A percentile compares a stretch with the other conserved stretches of the same genome.
phyloP scores from a whole-genome alignment of 2,888 invertebrate genomes.

The Parascotia fuliginaria region DNA sequence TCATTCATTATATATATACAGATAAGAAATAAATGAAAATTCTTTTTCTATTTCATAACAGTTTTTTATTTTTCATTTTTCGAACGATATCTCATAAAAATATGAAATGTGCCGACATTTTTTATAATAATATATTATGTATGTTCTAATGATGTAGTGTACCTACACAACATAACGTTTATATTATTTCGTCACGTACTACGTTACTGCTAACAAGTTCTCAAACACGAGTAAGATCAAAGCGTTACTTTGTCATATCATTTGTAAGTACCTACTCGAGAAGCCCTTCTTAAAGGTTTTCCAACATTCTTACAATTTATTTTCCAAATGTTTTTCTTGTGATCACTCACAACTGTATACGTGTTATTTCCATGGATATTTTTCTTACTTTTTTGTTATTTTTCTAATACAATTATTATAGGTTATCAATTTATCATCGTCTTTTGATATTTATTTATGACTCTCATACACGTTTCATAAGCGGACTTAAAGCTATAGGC shows the following conservation, averaged over 20 bases:
- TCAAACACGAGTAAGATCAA: conserved; percentile 33
- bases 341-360: conserved; percentile 7
- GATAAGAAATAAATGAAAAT: too few relatives aligned
- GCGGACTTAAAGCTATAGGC: too few relatives aligned
- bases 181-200: conserved; percentile 3
- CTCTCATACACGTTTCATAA: too few relatives aligned
- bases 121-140: too few relatives aligned
- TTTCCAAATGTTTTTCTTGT: conserved; percentile 17
- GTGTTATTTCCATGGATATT: neutral
- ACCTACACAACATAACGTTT: neutral
- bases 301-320: conserved; percentile 10
- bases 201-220: conserved; percentile 23
- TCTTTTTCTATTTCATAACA: too few relatives aligned
- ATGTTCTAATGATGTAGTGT: too few relatives aligned
- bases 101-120: too few relatives aligned
- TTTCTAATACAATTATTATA: neutral
- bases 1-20: too few relatives aligned
- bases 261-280: conserved; percentile 38
- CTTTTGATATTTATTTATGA: too few relatives aligned
- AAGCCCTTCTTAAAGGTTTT: conserved; percentile 22
- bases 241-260: conserved; percentile 42
- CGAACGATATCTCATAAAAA: too few relatives aligned
- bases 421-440: too few relatives aligned
- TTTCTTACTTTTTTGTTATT: neutral
- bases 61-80: too few relatives aligned